These are phyloP conservation scores for Conops quadrifasciatus DNA, from an alignment of 2,888 invertebrate species.

Conservation along the genomic window DNA sequence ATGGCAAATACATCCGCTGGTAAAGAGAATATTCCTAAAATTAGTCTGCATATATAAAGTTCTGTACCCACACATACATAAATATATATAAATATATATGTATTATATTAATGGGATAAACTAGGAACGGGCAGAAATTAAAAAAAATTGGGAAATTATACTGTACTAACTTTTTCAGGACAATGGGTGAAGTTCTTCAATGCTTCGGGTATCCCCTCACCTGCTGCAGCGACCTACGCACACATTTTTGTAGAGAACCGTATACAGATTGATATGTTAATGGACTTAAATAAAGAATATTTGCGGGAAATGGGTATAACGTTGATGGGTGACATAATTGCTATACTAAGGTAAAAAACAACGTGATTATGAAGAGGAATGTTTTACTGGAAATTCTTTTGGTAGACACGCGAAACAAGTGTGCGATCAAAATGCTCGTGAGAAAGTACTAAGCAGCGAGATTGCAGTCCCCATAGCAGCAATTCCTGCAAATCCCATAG, in stretches of 20 bases:
- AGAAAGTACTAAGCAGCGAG: constrained; percentile 67
- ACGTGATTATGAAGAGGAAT: background rate
- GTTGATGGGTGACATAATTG: constrained; percentile 76
- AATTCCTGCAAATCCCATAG: constrained; percentile 60
- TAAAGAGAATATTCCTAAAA: constrained; percentile 34
- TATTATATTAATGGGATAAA: background rate
- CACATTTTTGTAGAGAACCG: constrained; percentile 87
- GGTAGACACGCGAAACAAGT: constrained; percentile 70
- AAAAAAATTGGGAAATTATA: too few relatives aligned
- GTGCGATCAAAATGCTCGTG: constrained; percentile 69
- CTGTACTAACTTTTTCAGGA: constrained; percentile 51
- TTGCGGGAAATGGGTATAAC: constrained; percentile 88
- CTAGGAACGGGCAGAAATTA: background rate
- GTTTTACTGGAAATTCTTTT: too few relatives aligned
- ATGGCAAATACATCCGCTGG: constrained; percentile 58
- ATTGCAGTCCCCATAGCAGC: constrained; percentile 68
- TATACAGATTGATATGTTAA: constrained; percentile 85
- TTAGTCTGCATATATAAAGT: background rate
- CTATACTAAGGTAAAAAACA: constrained; percentile 71
- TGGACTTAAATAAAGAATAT: constrained; percentile 87
- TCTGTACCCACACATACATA: background rate
- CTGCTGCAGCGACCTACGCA: constrained; percentile 82
- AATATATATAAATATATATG: background rate
- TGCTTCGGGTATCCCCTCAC: constrained; percentile 81
- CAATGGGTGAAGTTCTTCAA: constrained; percentile 88